Evolutionary conservation across 2,797 vertebrate genomes (phyloP), one percentile per base, ranked within the genome.

Genomic region (Aphelocoma californica): DNA sequence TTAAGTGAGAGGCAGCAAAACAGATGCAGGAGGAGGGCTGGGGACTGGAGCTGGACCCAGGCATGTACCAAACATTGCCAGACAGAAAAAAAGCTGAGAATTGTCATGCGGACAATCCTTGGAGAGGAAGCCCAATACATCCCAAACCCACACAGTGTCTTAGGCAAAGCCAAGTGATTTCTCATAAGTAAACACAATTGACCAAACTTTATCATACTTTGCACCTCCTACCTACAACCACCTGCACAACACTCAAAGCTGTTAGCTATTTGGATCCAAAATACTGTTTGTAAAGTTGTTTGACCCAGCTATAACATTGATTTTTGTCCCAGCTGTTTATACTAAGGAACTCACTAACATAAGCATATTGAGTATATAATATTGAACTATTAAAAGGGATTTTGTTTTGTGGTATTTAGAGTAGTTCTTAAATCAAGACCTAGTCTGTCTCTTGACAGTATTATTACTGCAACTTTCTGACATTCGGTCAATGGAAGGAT

Each of bases 381-480:
- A 77, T 14, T 42, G 57, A 90, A 61, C 61, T 61, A 54, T 47
- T 86, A 38, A 86, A 92, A 91, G 20, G 47, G 38, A 21, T 75
- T 86, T 78, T 75, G 38, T 32, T 84, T 69, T 60, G 40, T 81
- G 70, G 54, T 58, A 86, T 70, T 75, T 66, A 75, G 36, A 96
- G 72, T 44, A 83, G 77, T 72, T 58, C 79, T 77, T 90, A 88
- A 91, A 93, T 85, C 62, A 93, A 91, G 77, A 81, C 44, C n/a
- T 62, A 56, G 40, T 50, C 48, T 65, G 28, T 42, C n/a, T 91
- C 81, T 81, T 64, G 73, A 61, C 29, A 71, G 34, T 40, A 79
- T 73, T 84, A 86, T 34, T 69, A 34, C 57, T 69, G 40, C 18
- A 69, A 48, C 85, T 81, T 90, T 69, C 74, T 60, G 71, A 48